These are phyloP conservation scores for Chrosomus eos DNA, from an alignment of 2,797 vertebrate species.

Conservation along the genomic window DNA sequence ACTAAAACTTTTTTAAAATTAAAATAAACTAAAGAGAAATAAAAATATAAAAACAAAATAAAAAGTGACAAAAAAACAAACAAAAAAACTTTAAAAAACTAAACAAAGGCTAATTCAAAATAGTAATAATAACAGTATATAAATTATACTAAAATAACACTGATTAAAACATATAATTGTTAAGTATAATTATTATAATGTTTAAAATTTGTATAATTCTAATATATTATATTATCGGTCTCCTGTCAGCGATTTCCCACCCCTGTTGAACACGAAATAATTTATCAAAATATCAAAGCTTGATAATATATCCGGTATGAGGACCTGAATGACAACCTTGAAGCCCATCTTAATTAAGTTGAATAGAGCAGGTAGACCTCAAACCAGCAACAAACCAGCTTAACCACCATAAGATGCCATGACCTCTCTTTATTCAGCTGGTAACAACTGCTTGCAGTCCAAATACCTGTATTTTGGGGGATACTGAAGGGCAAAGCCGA, in stretches of 20 bases:
- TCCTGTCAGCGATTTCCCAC: not conserved
- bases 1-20: not conserved
- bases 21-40: not conserved
- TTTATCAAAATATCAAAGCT: not conserved
- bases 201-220: not conserved
- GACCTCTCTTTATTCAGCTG: not conserved
- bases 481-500: slow-evolving; percentile 12
- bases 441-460: slow-evolving; percentile 2
- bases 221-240: not conserved
- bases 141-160: not conserved
- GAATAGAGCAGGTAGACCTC: not conserved
- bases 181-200: too few relatives aligned
- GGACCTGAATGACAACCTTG: not conserved
- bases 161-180: too few relatives aligned
- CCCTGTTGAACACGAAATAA: not conserved
- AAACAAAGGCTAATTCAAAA: not conserved
- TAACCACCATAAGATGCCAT: slow-evolving; percentile 13
- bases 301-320: not conserved
- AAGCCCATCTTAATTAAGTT: not conserved
- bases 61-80: not conserved
- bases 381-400: slow-evolving; percentile 7
- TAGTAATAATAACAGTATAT: not conserved
- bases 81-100: too few relatives aligned
- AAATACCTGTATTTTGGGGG: slow-evolving; percentile 28
- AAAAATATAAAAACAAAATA: not conserved